Conservation (phyloP, 2,797 vertebrate species). For the Gymnopithys bicolor region DNA sequence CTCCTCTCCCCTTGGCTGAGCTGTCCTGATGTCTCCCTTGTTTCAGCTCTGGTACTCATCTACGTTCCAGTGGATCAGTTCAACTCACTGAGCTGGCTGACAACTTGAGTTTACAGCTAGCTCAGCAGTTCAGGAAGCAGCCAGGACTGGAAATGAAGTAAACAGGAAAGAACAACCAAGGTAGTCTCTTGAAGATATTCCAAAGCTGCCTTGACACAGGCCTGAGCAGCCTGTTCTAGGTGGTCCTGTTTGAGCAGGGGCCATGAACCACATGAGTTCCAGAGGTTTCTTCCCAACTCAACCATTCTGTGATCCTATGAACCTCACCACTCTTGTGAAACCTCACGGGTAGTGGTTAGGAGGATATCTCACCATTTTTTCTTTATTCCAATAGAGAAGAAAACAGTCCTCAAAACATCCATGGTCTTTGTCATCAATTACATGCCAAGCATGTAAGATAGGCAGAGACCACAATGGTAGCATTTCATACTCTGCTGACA, state of each 20-base stretch:
- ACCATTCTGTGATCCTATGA: not conserved
- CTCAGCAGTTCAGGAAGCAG: not conserved
- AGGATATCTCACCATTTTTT: not conserved
- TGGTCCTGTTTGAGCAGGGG: not conserved
- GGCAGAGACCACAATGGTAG: not conserved
- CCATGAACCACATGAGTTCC: not conserved
- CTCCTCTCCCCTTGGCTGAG: not conserved
- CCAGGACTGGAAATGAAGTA: not conserved
- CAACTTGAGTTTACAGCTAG: not conserved
- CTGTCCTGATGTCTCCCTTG: not conserved
- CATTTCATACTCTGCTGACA: not conserved
- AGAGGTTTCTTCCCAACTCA: not conserved
- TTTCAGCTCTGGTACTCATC: not conserved
- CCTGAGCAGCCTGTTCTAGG: not conserved
- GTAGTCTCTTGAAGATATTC: not conserved
- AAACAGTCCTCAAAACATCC: not conserved
- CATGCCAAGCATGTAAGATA: not conserved
- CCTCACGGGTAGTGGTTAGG: not conserved
- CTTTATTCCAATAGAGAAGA: not conserved
- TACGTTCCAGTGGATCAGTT: not conserved
- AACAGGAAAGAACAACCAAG: not conserved
- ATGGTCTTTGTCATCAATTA: not conserved
- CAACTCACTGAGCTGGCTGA: not conserved
- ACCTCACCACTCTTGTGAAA: not conserved
- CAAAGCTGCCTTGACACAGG: not conserved